A percentile compares a stretch with the other conserved stretches of the same genome.
Conservation (phyloP, 2,888 invertebrate species). For the Hedya salicella region DNA sequence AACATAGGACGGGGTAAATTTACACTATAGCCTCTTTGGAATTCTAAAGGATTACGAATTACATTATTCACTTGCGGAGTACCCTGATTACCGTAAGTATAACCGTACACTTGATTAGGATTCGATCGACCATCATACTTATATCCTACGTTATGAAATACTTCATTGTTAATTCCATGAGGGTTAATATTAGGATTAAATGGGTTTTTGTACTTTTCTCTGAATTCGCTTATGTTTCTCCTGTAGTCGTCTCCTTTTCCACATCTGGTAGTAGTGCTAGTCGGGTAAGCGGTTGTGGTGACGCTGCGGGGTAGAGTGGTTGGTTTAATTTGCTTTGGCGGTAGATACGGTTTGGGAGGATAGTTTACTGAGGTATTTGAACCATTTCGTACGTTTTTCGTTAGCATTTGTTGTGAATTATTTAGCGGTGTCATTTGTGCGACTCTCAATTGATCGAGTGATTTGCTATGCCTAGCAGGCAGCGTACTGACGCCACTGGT, state of each 20-base stretch:
- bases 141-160: conserved; percentile 78
- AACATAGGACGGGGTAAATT: conserved; percentile 85
- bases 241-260: conserved; percentile 83
- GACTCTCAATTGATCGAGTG: conserved; percentile 90
- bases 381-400: conserved; percentile 69
- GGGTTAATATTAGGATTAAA: conserved; percentile 71
- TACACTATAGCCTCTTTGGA: conserved; percentile 84
- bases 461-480: conserved; percentile 92
- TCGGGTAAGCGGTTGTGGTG: conserved; percentile 77
- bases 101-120: conserved; percentile 81
- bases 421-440: conserved; percentile 74
- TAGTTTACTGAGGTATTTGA: conserved; percentile 78
- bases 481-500: conserved; percentile 82
- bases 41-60: conserved; percentile 84
- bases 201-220: conserved; percentile 86
- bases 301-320: conserved; percentile 81
- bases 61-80: conserved; percentile 78
- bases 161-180: conserved; percentile 74
- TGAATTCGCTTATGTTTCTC: conserved; percentile 86
- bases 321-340: conserved; percentile 75
- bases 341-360: conserved; percentile 74
- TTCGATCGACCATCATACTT: conserved; percentile 76
- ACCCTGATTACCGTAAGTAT: conserved; percentile 84
- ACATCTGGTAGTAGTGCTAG: conserved; percentile 75
- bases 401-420: conserved; percentile 62